Evolutionary conservation across 1,140 invertebrate genomes (phyloP).

Genomic region (Meteorus sp.): DNA sequence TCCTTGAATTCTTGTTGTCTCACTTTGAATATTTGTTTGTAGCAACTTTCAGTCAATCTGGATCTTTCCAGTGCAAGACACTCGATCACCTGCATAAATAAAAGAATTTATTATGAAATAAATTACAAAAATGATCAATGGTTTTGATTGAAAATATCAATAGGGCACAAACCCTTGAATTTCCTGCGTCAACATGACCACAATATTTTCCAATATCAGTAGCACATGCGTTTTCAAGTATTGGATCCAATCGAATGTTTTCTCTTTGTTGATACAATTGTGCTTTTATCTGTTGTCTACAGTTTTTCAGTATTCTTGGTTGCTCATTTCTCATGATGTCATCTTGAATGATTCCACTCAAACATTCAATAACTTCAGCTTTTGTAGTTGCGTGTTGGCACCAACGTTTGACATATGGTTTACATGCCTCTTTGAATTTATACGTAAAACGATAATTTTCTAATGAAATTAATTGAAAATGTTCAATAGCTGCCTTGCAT

Average conservation of each 20-base stretch:
- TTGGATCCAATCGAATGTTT: constrained; percentile 82
- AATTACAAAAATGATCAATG: neutral
- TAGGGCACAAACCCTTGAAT: constrained; percentile 66
- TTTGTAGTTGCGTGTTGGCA: constrained; percentile 80
- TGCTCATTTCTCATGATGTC: constrained; percentile 80
- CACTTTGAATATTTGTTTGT: constrained; percentile 79
- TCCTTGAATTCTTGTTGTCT: constrained; percentile 84
- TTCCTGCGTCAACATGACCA: constrained; percentile 70
- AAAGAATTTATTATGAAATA: constrained; percentile 23
- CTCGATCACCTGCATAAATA: constrained; percentile 72
- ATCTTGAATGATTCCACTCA: constrained; percentile 87
- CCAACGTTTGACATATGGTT: constrained; percentile 76
- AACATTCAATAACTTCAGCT: constrained; percentile 85
- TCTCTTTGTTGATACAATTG: constrained; percentile 89
- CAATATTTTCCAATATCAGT: constrained; percentile 81
- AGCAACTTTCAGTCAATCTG: constrained; percentile 71
- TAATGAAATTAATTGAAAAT: constrained; percentile 88
- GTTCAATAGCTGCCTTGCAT: constrained; percentile 92
- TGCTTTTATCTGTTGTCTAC: constrained; percentile 82
- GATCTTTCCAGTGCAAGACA: constrained; percentile 77
- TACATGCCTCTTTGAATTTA: constrained; percentile 94
- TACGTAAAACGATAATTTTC: constrained; percentile 94
- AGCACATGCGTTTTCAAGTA: constrained; percentile 73
- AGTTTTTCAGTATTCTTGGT: constrained; percentile 80
- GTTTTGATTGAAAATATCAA: neutral